Percentiles rank a stretch among this genome's conserved stretches.
These are phyloP conservation scores for Stigmatopora argus DNA, from an alignment of 2,113 vertebrate species.

Conservation along the genomic window DNA sequence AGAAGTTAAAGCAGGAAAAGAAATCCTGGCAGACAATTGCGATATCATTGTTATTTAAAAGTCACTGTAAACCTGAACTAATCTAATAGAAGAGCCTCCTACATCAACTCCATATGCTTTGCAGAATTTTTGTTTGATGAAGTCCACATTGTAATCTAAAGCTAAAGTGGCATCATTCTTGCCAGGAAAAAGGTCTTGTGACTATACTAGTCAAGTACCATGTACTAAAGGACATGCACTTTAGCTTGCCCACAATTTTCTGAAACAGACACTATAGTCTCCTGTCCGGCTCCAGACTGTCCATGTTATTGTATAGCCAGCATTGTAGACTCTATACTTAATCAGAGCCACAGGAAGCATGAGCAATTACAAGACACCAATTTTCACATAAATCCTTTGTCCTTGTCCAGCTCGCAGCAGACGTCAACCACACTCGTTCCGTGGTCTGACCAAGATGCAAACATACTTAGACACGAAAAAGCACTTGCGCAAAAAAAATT, in stretches of 20 bases:
- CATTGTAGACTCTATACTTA: slow-evolving; percentile 41
- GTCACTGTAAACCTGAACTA: neutral
- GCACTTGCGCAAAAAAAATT: slow-evolving; percentile 14
- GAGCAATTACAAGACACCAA: slow-evolving; percentile 28
- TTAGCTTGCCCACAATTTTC: slow-evolving; percentile 16
- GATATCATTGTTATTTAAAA: neutral
- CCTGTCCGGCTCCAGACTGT: slow-evolving; percentile 31
- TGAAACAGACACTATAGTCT: slow-evolving; percentile 28
- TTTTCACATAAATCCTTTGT: slow-evolving; percentile 32
- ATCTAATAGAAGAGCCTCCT: slow-evolving; percentile 1
- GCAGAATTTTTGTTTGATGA: slow-evolving; percentile 29
- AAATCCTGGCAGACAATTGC: neutral
- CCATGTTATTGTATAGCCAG: slow-evolving; percentile 39
- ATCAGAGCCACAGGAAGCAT: slow-evolving; percentile 35
- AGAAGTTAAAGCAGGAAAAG: neutral
- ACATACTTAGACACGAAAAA: slow-evolving; percentile 4
- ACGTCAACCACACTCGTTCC: slow-evolving; percentile 12
- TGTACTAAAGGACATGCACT: slow-evolving; percentile 12
- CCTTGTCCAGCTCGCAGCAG: slow-evolving; percentile 15
- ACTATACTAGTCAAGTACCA: slow-evolving; percentile 6
- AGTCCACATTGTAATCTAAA: slow-evolving; percentile 17
- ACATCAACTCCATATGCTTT: slow-evolving; percentile 13
- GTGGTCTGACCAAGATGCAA: slow-evolving; percentile 29
- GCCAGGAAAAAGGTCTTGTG: slow-evolving; percentile 16
- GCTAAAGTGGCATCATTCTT: slow-evolving; percentile 27